phyloP scores from a whole-genome alignment of 2,113 vertebrate genomes.

The Salminus brasiliensis region DNA sequence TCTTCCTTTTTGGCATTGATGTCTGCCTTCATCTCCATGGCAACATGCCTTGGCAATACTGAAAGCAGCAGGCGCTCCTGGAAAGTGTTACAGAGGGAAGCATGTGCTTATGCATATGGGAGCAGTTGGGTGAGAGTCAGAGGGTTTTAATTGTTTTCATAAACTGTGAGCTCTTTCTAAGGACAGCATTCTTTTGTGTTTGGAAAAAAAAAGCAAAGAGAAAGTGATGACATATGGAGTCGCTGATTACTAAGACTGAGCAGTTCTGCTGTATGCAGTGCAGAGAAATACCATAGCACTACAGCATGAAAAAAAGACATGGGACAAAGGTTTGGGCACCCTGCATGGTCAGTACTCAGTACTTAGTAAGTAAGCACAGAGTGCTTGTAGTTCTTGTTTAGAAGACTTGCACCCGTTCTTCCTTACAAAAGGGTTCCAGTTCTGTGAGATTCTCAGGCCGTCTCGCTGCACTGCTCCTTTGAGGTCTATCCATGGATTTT shows the following conservation, averaged over 20 bases:
- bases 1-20: slow-evolving; percentile 98
- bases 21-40: slow-evolving; percentile 99
- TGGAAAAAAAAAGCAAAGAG: neutral
- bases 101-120: neutral
- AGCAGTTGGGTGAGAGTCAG: slow-evolving; percentile 10
- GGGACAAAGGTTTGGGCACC: too few species aligned
- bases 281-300: neutral
- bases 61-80: slow-evolving; percentile 96
- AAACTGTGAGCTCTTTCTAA: neutral
- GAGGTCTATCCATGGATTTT: too few species aligned
- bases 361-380: too few species aligned
- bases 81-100: slow-evolving; percentile 34
- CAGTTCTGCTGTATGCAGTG: neutral
- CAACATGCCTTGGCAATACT: slow-evolving; percentile 94
- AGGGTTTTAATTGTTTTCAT: slow-evolving; percentile 22
- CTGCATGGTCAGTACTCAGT: too few species aligned
- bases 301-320: neutral
- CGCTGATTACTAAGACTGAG: slow-evolving; percentile 24
- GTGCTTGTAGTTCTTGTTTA: too few species aligned
- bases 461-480: too few species aligned
- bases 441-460: too few species aligned
- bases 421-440: too few species aligned
- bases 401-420: too few species aligned
- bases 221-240: slow-evolving; percentile 5
- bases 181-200: neutral